phyloP scores from a whole-genome alignment of 2,113 vertebrate genomes.

The Campylomormyrus tamandua region DNA sequence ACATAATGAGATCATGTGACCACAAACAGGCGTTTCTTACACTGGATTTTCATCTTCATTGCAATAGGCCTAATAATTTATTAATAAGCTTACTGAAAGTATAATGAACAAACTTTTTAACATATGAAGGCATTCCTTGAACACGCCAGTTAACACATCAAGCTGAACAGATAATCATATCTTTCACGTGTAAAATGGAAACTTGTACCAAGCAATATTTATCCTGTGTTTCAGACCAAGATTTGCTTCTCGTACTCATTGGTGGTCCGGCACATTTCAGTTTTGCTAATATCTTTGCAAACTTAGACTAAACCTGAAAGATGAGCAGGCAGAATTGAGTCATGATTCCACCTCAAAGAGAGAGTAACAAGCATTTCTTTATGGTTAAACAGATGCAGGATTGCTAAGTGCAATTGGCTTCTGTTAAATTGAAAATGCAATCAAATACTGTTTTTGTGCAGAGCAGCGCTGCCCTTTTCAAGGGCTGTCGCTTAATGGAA shows the following conservation, averaged over 20 bases:
- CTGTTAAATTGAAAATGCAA: conserved; percentile 6
- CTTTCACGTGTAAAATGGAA: not conserved
- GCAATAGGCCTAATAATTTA: not conserved
- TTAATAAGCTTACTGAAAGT: not conserved
- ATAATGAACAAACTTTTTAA: not conserved
- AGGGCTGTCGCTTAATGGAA: not conserved
- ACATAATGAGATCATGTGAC: conserved; percentile 33
- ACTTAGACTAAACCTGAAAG: not conserved
- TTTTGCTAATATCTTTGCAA: not conserved
- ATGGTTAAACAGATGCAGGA: not conserved
- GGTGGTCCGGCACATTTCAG: not conserved
- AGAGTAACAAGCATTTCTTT: not conserved
- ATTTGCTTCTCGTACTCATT: not conserved
- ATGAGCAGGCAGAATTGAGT: not conserved
- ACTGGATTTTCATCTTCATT: not conserved
- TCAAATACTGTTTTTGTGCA: not conserved
- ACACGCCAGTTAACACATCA: not conserved
- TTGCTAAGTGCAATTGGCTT: not conserved
- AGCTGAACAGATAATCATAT: not conserved
- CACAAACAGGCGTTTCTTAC: conserved; percentile 15
- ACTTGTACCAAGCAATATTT: not conserved
- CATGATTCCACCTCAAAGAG: not conserved
- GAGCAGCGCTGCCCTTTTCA: not conserved
- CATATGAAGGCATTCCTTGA: not conserved
- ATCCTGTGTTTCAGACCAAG: not conserved